These are phyloP conservation scores for Hystrix brachyura DNA, from an alignment of 2,113 vertebrate genomes.

Conservation along the genomic window DNA sequence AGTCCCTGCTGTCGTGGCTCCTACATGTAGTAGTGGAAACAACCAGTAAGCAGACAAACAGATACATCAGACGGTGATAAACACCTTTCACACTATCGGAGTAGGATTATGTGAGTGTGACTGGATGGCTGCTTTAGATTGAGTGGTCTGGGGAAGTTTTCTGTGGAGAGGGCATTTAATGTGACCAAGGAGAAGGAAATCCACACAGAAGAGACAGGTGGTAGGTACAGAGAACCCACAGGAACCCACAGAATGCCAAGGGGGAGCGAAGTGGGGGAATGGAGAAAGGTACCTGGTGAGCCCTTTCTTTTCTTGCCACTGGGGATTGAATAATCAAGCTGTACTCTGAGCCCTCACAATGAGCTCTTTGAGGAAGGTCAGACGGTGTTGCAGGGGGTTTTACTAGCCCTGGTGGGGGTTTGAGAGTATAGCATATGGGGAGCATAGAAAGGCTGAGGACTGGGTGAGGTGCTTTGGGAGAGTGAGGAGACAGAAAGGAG, in stretches of 20 bases:
- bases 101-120: neutral
- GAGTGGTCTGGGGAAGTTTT: neutral
- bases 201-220: neutral
- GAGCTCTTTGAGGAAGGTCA: neutral
- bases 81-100: neutral
- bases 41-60: neutral
- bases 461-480: neutral
- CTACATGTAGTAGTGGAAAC: neutral
- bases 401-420: neutral
- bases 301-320: neutral
- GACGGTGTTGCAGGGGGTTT: neutral
- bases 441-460: neutral
- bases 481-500: neutral
- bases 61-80: neutral
- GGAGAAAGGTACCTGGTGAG: neutral
- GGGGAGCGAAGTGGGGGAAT: too few relatives aligned
- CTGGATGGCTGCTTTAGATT: neutral
- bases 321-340: neutral
- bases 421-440: neutral
- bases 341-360: neutral
- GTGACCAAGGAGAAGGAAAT: neutral
- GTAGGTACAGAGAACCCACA: neutral
- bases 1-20: neutral
- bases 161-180: neutral
- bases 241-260: neutral